Evolutionary conservation across 2,888 invertebrate genomes (phyloP), one percentile per base, ranked within the genome.

Genomic region (Gymnocheta viridis): DNA sequence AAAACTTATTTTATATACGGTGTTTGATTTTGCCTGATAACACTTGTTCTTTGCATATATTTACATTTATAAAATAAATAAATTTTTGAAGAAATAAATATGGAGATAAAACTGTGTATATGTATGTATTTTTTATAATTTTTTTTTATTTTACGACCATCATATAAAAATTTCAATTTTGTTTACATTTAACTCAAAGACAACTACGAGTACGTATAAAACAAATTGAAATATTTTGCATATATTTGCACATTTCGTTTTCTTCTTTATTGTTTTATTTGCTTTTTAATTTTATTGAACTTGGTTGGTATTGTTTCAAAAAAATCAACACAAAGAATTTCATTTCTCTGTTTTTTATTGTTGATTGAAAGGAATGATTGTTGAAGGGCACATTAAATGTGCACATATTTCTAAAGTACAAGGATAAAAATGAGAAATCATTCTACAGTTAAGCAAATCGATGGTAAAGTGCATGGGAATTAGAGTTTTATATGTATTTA

Each of bases 161-260:
- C 14, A 38, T 62, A 24, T n/a, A 54, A 54, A 54, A 76, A 41
- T 29, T 54, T 51, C 6, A 12, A 54, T 41, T 56, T 64, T 66
- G 29, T 67, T 77, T 67, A 49, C 27, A 58, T 77, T 67, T 58
- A 47, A 76, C 58, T 47, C 47, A 27, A 47, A 76, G 1, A 41
- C 14, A 41, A 24, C n/a, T n/a, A 32, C 22, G 5, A 64, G 22
- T n/a, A 9, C n/a, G 19, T 5, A 4, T 17, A 4, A 49, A 62
- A 51, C n/a, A 73, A 74, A 62, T 4, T 29, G 3, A 73, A 35
- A 73, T 27, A 73, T 58, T 58, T 24, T 51, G 44, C 47, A 58
- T 67, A 58, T 58, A 24, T 49, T 77, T 67, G 56, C 77, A 58
- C 19, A 49, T 67, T 67, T 58, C 5, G 4, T 58, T 58, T 74